These are phyloP conservation scores for Plagodis pulveraria DNA, from an alignment of 2,888 invertebrate species.

Conservation along the genomic window DNA sequence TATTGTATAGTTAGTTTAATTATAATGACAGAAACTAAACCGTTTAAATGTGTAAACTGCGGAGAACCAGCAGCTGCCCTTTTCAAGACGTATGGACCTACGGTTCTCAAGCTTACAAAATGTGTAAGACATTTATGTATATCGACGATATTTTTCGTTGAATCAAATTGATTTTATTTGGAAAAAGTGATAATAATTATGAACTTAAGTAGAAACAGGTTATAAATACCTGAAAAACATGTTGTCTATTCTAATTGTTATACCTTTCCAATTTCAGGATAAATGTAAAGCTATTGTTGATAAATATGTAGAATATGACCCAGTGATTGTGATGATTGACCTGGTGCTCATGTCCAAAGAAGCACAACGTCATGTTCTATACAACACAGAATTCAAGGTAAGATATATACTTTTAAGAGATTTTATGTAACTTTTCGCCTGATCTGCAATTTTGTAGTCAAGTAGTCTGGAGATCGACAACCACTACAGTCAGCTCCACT, in stretches of 20 bases:
- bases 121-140: conserved; percentile 86
- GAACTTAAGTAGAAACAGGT: too few relatives aligned
- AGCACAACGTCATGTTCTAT: conserved; percentile 94
- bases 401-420: conserved; percentile 19
- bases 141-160: too few relatives aligned
- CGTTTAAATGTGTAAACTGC: conserved; percentile 88
- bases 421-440: too few relatives aligned
- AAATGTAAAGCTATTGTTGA: conserved; percentile 91
- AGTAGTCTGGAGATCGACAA: too few relatives aligned
- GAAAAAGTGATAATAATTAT: too few relatives aligned
- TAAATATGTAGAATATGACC: conserved; percentile 96
- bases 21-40: conserved; percentile 45
- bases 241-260: too few relatives aligned
- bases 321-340: conserved; percentile 94
- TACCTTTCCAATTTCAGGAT: conserved; percentile 81
- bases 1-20: background rate
- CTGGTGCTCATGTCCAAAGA: conserved; percentile 91
- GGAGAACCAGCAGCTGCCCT: conserved; percentile 86
- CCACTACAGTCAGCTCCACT: too few relatives aligned
- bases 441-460: too few relatives aligned
- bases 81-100: conserved; percentile 88
- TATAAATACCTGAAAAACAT: too few relatives aligned
- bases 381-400: conserved; percentile 92
- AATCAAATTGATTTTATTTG: too few relatives aligned
- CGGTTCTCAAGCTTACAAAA: conserved; percentile 89